A percentile compares a stretch with the other conserved stretches of the same genome.
These are phyloP conservation scores for Sthenelais limicola DNA, from an alignment of 2,888 invertebrate species.

Conservation along the genomic window DNA sequence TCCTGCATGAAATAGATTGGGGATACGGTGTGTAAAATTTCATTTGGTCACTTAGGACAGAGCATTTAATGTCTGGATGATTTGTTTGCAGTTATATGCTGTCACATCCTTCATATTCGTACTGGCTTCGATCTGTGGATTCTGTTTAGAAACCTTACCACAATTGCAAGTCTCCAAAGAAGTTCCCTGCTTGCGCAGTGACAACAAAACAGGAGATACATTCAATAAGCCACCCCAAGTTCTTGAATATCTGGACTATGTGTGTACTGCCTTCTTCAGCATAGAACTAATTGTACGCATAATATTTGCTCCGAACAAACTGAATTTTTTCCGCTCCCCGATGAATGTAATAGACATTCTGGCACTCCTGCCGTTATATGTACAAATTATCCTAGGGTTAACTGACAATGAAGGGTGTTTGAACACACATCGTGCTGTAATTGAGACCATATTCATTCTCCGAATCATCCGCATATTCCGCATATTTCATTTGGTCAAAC, in stretches of 20 bases:
- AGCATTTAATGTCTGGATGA: conserved; percentile 15
- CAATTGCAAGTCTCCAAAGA: conserved; percentile 53
- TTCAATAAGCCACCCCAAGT: conserved; percentile 43
- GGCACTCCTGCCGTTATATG: conserved; percentile 69
- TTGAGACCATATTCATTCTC: conserved; percentile 72
- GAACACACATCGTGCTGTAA: conserved; percentile 64
- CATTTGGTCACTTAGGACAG: no score
- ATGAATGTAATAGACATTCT: conserved; percentile 70
- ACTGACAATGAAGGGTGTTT: conserved; percentile 64
- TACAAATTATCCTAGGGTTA: conserved; percentile 65
- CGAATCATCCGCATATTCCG: conserved; percentile 74
- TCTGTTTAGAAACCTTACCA: conserved; percentile 69
- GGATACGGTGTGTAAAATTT: no score
- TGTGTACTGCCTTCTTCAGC: conserved; percentile 69
- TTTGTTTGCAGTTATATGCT: conserved; percentile 63
- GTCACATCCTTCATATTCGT: conserved; percentile 69
- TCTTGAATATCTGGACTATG: conserved; percentile 65
- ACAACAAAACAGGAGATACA: background rate
- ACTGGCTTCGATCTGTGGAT: conserved; percentile 67
- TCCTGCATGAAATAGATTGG: no score
- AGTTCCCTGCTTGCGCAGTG: conserved; percentile 45
- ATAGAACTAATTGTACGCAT: conserved; percentile 67
- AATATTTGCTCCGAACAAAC: conserved; percentile 63
- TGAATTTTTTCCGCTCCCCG: conserved; percentile 60
- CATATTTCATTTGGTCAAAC: conserved; percentile 73